Evolutionary conservation across 2,888 invertebrate genomes (phyloP).

Genomic region (Meghimatium bilineatum): DNA sequence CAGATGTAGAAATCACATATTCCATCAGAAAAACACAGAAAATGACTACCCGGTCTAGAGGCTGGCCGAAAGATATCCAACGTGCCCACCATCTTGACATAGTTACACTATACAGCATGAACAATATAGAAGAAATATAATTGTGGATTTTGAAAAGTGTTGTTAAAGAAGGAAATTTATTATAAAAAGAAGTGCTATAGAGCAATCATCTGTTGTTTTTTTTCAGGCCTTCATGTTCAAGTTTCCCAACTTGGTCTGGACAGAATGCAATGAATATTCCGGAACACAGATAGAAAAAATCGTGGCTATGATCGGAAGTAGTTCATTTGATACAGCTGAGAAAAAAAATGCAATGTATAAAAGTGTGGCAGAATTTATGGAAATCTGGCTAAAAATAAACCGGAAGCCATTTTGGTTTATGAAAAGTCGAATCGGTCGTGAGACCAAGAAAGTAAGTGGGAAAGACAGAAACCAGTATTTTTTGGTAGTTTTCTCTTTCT

Average conservation of each 20-base stretch:
- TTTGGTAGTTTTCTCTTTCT: no score
- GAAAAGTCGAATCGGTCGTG: constrained; percentile 38
- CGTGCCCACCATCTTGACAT: no score
- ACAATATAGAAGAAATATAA: no score
- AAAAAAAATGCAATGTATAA: constrained; percentile 38
- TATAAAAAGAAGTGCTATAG: no score
- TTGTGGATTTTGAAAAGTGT: no score
- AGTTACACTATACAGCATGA: no score
- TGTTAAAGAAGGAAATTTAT: no score
- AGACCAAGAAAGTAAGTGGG: constrained; percentile 39
- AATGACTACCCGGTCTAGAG: no score
- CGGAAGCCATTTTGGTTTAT: constrained; percentile 53
- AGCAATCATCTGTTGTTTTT: no score
- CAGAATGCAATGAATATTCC: constrained; percentile 45
- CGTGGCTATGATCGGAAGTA: constrained; percentile 48
- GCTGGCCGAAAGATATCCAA: no score
- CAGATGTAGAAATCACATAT: no score
- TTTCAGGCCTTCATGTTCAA: constrained; percentile 51
- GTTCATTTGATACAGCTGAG: constrained; percentile 36
- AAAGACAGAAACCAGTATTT: background rate
- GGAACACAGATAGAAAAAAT: constrained; percentile 52
- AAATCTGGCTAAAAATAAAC: constrained; percentile 51
- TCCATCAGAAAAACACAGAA: no score
- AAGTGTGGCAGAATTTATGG: constrained; percentile 49
- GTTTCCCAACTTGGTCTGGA: constrained; percentile 50